Percentiles rank a stretch among this genome's conserved stretches.
These are phyloP conservation scores for Dryobota labecula DNA, from an alignment of 2,888 invertebrate genomes.

Conservation along the genomic window DNA sequence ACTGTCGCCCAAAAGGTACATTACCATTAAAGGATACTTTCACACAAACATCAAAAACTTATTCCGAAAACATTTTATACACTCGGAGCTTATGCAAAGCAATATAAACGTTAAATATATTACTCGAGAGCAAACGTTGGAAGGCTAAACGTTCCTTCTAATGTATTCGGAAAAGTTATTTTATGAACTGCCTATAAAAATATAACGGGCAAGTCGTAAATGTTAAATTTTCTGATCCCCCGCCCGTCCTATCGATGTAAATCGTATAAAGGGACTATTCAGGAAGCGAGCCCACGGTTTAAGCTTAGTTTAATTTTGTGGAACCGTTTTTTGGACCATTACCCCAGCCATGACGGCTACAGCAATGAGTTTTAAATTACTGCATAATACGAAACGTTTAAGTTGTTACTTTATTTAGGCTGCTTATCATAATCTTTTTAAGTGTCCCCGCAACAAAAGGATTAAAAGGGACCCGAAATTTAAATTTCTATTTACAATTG, in stretches of 20 bases:
- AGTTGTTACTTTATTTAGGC: conserved; percentile 68
- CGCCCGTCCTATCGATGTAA: conserved; percentile 79
- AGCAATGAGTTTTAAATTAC: conserved; percentile 74
- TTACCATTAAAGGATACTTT: conserved; percentile 63
- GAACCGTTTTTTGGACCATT: conserved; percentile 79
- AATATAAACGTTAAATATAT: conserved; percentile 87
- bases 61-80: conserved; percentile 78
- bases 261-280: conserved; percentile 73
- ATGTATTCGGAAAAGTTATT: conserved; percentile 87
- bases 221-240: conserved; percentile 80
- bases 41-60: conserved; percentile 72
- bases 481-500: conserved; percentile 60
- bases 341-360: conserved; percentile 70
- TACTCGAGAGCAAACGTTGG: conserved; percentile 79
- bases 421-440: conserved; percentile 74
- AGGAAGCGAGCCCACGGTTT: conserved; percentile 68
- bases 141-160: conserved; percentile 79
- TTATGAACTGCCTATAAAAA: conserved; percentile 88
- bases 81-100: conserved; percentile 83
- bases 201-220: conserved; percentile 84
- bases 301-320: conserved; percentile 82
- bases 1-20: conserved; percentile 38
- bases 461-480: conserved; percentile 65
- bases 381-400: conserved; percentile 74
- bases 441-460: conserved; percentile 69